Evolutionary conservation across 2,888 invertebrate genomes (phyloP).

Genomic region (Eustalomyia histrio): DNA sequence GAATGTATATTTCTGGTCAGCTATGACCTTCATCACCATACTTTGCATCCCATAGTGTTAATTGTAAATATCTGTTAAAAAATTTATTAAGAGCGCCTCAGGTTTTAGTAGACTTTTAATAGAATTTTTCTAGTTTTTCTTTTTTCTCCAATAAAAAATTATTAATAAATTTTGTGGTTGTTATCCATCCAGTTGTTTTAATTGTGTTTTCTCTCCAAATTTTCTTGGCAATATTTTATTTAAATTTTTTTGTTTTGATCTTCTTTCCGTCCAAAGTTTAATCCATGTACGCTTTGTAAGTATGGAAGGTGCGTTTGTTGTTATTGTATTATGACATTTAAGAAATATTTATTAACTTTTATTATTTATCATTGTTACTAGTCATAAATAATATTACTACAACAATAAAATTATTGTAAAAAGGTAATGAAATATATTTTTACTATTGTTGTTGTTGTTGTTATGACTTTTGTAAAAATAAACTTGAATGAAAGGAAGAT

Average conservation of each 20-base stretch:
- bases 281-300: constrained; percentile 17
- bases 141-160: too few species aligned
- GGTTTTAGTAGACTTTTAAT: too few species aligned
- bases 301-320: constrained; percentile 9
- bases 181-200: too few species aligned
- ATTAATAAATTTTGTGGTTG: too few species aligned
- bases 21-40: too few species aligned
- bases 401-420: constrained; percentile 35
- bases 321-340: constrained; percentile 51
- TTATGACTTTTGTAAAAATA: constrained; percentile 18
- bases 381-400: constrained; percentile 36
- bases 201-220: not conserved
- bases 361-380: constrained; percentile 38
- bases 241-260: constrained; percentile 20
- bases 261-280: constrained; percentile 6
- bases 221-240: not conserved
- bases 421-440: constrained; percentile 35
- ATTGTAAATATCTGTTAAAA: too few species aligned
- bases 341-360: constrained; percentile 19
- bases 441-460: constrained; percentile 3
- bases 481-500: constrained; percentile 18
- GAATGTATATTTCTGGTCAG: too few species aligned
- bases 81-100: too few species aligned
- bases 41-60: too few species aligned
- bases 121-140: too few species aligned